These are phyloP conservation scores for Megaceryle torquata DNA, from an alignment of 2,113 vertebrate genomes.

Conservation along the genomic window DNA sequence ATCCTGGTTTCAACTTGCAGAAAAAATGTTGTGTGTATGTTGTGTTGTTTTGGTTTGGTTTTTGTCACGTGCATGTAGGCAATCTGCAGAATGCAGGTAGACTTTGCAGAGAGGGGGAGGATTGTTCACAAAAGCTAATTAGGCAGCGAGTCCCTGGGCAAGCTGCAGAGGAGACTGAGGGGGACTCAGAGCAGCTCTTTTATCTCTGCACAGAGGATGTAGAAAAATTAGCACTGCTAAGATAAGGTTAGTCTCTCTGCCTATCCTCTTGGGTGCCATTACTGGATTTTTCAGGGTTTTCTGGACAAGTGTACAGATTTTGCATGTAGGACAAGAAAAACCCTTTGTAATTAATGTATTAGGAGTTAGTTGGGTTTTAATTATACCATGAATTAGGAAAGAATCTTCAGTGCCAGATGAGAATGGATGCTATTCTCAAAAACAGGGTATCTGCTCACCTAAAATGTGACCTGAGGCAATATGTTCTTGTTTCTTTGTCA, in stretches of 20 bases:
- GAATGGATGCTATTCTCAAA: background rate
- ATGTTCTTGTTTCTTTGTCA: background rate
- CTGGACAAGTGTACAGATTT: background rate
- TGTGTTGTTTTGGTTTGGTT: no score
- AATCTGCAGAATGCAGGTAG: background rate
- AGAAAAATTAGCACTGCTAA: constrained; percentile 1
- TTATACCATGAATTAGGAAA: background rate
- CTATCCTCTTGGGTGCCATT: background rate
- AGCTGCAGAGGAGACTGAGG: background rate
- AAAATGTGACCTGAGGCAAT: background rate
- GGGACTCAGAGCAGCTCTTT: background rate
- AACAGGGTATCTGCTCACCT: background rate
- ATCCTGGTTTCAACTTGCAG: background rate
- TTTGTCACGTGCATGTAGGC: background rate
- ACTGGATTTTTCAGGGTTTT: background rate
- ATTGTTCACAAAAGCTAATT: background rate
- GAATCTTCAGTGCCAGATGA: background rate
- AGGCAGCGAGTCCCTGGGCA: background rate
- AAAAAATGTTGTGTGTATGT: background rate
- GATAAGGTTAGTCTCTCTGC: background rate
- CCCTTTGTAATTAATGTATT: constrained; percentile 10
- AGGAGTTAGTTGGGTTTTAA: constrained; percentile 5
- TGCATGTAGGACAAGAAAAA: background rate
- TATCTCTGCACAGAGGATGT: background rate
- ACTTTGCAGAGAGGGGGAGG: background rate